These are phyloP conservation scores for Geotrypetes seraphini DNA, from an alignment of 2,797 vertebrate genomes.

Conservation along the genomic window DNA sequence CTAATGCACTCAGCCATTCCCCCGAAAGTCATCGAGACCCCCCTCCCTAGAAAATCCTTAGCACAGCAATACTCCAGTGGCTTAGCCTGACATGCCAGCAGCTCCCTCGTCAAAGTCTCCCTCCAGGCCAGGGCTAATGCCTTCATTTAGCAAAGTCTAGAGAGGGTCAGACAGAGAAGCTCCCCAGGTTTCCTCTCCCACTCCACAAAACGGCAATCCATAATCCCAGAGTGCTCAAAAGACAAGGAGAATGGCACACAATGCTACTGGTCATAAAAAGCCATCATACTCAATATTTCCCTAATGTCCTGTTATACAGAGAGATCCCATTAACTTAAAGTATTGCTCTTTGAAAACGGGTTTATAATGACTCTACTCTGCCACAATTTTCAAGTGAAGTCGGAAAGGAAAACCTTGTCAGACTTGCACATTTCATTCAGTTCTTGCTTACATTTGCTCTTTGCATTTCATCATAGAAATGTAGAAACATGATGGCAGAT, in stretches of 20 bases:
- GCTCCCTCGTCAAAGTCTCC: neutral
- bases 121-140: neutral
- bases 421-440: too few relatives aligned
- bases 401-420: constrained; percentile 4
- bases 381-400: too few relatives aligned
- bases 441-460: constrained; percentile 16
- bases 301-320: constrained; percentile 16
- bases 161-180: neutral
- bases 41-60: constrained; percentile 11
- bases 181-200: neutral
- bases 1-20: constrained; percentile 11
- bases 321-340: constrained; percentile 22
- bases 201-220: constrained; percentile 5
- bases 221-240: constrained; percentile 1
- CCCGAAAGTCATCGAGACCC: constrained; percentile 6
- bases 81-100: constrained; percentile 1
- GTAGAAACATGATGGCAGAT: too few relatives aligned
- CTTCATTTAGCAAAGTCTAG: neutral
- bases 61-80: neutral
- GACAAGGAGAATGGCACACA: neutral
- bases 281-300: constrained; percentile 4
- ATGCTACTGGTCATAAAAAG: neutral
- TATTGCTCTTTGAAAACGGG: constrained; percentile 6
- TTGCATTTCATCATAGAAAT: too few relatives aligned
- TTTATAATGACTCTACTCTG: constrained; percentile 12